These are phyloP conservation scores for Latrodectus hesperus DNA, from an alignment of 2,888 invertebrate genomes.

Conservation along the genomic window DNA sequence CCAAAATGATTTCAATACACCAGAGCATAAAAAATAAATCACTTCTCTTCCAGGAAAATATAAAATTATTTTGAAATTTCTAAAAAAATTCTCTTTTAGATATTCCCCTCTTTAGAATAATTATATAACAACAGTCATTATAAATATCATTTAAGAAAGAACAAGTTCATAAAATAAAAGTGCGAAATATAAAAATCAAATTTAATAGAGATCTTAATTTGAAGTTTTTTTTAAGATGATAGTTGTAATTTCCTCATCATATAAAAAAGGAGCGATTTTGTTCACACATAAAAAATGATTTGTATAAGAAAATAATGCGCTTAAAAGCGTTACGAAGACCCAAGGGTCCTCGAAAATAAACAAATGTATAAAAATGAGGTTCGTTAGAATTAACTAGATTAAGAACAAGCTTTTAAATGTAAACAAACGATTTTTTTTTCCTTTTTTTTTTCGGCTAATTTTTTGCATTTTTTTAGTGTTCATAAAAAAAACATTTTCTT, in stretches of 20 bases:
- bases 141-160: no score
- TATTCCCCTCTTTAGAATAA: no score
- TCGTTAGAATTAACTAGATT: slow-evolving; percentile 16
- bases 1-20: no score
- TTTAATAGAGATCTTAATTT: background rate
- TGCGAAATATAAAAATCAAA: slow-evolving; percentile 6
- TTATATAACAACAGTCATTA: no score
- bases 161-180: background rate
- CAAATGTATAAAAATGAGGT: slow-evolving; percentile 19
- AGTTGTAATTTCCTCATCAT: background rate
- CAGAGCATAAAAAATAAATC: no score
- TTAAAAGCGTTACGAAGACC: slow-evolving; percentile 20
- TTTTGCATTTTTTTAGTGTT: no score
- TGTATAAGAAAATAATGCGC: slow-evolving; percentile 13
- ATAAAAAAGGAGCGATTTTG: background rate
- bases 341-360: slow-evolving; percentile 17
- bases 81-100: no score
- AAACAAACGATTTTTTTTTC: background rate
- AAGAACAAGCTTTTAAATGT: slow-evolving; percentile 22
- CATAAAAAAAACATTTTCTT: no score
- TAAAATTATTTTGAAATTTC: no score
- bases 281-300: slow-evolving; percentile 6
- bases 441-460: no score
- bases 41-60: no score
- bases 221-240: background rate